Base-by-base conservation (phyloP, 2,888 invertebrate genomes). In the Cerceris ruficornis region DNA sequence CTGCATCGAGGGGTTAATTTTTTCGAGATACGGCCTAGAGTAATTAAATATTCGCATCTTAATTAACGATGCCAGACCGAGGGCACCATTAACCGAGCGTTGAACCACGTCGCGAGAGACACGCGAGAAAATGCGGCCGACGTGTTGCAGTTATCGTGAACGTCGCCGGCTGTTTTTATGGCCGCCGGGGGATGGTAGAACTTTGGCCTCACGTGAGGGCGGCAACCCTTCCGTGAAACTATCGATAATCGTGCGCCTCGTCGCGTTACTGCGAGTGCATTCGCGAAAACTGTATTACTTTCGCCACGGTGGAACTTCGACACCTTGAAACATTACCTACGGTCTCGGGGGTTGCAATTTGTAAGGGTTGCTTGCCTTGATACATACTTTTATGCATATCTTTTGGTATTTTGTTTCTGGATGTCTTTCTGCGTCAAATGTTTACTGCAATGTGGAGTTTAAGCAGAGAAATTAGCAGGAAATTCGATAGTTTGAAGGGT, bases 21-120 rank as follows among this genome's bases (percentile, higher is more conserved):
- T 17, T 52, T 41, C 28, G 39, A 46, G 52, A 39, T 49, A 52
- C 60, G 11, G 14, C 52, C 41, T 49, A 50, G 57, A 46, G 9
- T 80, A 83, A 84, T 84, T 78, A 84, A 84, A 84, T 76, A 84
- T 69, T 80, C 58, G 67, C 69, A 70, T 52, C 68, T 68, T 84
- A 84, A 84, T 84, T 84, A 84, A 84, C 82, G 72, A 78, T 28
- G 74, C 66, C 61, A 65, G 65, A 68, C 68, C 76, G 66, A 54
- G 75, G 57, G 77, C 15, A 55, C 69, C 73, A 68, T 77, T 72
- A 75, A 74, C 28, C 74, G 83, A 77, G 62, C 80, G 83, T 83
- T 83, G 83, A 83, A 79, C 82, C 61, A 67, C 68, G 66, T 50
- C 71, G 67, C 64, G 69, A 64, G 72, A 50, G 76, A 75, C 83